phyloP scores from a whole-genome alignment of 2,113 vertebrate species.

The Silurus glanis region DNA sequence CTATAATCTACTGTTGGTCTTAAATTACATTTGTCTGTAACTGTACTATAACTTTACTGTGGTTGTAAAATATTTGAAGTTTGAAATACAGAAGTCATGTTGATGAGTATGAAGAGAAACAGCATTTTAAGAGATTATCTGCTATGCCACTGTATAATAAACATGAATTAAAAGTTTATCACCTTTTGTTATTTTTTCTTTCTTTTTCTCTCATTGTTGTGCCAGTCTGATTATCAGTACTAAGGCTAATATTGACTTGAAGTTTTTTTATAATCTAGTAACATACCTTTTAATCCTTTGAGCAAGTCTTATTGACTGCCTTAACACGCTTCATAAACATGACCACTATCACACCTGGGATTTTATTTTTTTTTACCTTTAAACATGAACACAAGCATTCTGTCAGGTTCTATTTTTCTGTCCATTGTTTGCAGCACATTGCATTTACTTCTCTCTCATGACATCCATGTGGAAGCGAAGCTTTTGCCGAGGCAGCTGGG shows the following conservation, averaged over 20 bases:
- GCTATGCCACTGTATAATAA: background rate
- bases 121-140: background rate
- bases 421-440: slow-evolving; percentile 44
- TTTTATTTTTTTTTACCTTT: slow-evolving; percentile 3
- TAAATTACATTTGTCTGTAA: background rate
- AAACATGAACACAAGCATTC: background rate
- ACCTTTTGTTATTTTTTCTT: background rate
- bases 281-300: background rate
- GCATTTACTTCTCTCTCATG: slow-evolving; percentile 38
- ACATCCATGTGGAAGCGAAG: slow-evolving; percentile 39
- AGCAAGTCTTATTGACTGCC: background rate
- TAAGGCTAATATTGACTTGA: background rate
- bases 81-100: background rate
- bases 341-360: background rate
- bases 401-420: background rate
- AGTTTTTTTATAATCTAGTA: background rate
- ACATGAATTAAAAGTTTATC: background rate
- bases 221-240: background rate
- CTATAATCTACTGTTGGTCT: background rate
- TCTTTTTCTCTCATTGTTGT: too few relatives aligned
- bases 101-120: background rate
- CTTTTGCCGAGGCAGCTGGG: slow-evolving; percentile 14
- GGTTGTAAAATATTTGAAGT: background rate
- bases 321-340: background rate
- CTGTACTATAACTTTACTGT: background rate